phyloP scores from a whole-genome alignment of 2,113 vertebrate species.

The Alexandromys fortis region DNA sequence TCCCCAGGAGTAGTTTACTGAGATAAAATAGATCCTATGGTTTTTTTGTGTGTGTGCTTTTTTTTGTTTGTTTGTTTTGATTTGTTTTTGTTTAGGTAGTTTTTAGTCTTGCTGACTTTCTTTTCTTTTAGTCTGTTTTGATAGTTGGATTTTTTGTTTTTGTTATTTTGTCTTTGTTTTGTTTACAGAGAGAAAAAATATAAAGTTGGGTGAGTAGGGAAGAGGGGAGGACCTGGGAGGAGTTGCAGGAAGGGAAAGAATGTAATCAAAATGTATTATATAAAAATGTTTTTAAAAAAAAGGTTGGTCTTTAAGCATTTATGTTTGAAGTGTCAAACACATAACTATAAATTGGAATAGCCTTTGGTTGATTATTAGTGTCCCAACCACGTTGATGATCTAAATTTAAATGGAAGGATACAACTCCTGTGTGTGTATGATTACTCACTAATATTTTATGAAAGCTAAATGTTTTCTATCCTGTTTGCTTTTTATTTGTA shows the following conservation, averaged over 20 bases:
- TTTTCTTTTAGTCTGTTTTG: not conserved
- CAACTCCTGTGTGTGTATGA: not conserved
- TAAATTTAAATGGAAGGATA: constrained; percentile 42
- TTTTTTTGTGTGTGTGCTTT: not conserved
- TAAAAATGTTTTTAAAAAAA: not conserved
- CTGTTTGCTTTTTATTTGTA: constrained; percentile 38
- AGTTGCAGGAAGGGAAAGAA: not conserved
- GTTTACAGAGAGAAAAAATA: not conserved
- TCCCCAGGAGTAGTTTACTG: not conserved
- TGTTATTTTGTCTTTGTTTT: not conserved
- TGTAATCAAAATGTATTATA: not conserved
- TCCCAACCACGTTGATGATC: not conserved
- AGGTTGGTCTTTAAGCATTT: not conserved
- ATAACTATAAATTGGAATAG: constrained; percentile 7
- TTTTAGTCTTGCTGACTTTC: not conserved
- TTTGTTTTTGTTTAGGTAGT: not conserved
- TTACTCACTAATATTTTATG: constrained; percentile 25
- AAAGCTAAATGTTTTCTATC: constrained; percentile 29
- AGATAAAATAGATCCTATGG: not conserved
- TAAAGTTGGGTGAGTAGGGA: not conserved
- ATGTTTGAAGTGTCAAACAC: constrained; percentile 15
- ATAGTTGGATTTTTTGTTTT: not conserved
- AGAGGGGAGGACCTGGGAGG: not conserved
- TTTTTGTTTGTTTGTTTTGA: not conserved
- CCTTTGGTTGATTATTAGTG: not conserved